These are phyloP conservation scores for Julus scandinavius DNA, from an alignment of 2,888 invertebrate species.

Conservation along the genomic window DNA sequence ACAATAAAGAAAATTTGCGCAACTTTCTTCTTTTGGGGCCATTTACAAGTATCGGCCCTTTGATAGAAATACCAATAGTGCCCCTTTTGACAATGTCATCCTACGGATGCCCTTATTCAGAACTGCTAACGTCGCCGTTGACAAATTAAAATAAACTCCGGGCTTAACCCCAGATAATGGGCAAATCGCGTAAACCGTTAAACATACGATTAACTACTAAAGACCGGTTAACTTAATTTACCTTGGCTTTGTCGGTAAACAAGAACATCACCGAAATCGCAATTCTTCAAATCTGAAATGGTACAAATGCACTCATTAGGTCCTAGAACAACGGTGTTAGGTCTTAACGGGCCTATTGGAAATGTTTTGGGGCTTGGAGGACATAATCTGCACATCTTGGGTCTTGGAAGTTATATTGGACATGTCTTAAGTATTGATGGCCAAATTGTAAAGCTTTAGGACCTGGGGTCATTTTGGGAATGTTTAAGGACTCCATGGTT, in stretches of 20 bases:
- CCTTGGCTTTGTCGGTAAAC: neutral
- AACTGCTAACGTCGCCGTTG: too few relatives aligned
- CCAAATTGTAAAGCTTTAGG: too few relatives aligned
- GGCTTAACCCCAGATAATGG: neutral
- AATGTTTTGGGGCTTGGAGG: too few relatives aligned
- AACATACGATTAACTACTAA: neutral
- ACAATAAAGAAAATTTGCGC: neutral
- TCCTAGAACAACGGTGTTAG: too few relatives aligned
- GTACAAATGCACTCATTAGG: neutral
- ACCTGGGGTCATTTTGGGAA: too few relatives aligned
- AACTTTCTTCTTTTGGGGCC: neutral
- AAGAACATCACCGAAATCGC: neutral
- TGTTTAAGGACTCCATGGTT: too few relatives aligned
- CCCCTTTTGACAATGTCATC: neutral
- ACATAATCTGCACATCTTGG: too few relatives aligned
- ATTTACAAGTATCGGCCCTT: too few relatives aligned
- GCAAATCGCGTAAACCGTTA: neutral
- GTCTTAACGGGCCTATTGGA: too few relatives aligned
- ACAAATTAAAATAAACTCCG: neutral
- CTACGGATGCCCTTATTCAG: neutral
- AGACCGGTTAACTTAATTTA: neutral
- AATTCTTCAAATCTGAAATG: neutral
- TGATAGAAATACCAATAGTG: neutral
- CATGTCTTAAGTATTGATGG: too few relatives aligned
- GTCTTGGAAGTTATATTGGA: too few relatives aligned